A percentile compares a stretch with the other conserved stretches of the same genome.
Conservation (phyloP, 2,113 vertebrate genomes). For the Plestiodon gilberti region DNA sequence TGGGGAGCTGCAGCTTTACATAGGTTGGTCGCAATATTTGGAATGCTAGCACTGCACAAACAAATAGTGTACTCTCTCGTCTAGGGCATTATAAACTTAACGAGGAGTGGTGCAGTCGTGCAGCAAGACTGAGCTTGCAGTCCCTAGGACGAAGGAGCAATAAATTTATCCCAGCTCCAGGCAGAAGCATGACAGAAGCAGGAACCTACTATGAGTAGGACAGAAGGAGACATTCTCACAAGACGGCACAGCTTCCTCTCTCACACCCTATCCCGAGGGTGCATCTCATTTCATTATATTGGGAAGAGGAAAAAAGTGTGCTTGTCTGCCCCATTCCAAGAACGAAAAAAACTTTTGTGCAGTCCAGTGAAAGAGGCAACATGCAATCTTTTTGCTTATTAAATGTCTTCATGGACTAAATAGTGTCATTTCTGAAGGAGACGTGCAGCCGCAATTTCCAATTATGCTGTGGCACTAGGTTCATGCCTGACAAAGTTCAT, state of each 20-base stretch:
- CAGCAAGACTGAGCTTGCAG: constrained; percentile 16
- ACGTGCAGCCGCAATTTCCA: neutral
- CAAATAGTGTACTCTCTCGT: neutral
- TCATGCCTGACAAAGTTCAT: neutral
- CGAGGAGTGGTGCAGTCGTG: neutral
- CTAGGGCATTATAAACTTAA: neutral
- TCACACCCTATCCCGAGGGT: neutral
- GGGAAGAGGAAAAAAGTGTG: neutral
- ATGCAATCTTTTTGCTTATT: neutral
- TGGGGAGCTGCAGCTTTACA: neutral
- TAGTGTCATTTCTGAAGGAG: neutral
- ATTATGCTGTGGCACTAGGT: neutral
- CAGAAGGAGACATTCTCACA: neutral
- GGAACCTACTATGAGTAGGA: neutral
- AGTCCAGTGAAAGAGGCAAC: neutral
- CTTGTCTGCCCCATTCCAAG: neutral
- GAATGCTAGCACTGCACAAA: neutral
- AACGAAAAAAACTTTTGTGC: neutral
- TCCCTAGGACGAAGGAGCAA: constrained; percentile 33
- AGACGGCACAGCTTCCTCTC: neutral
- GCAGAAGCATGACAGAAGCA: neutral
- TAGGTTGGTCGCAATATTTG: neutral
- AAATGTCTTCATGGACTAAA: neutral
- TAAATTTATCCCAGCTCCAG: neutral
- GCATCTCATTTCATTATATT: neutral